phyloP scores from a whole-genome alignment of 2,888 invertebrate species.

The Linnaemya tessellans region DNA sequence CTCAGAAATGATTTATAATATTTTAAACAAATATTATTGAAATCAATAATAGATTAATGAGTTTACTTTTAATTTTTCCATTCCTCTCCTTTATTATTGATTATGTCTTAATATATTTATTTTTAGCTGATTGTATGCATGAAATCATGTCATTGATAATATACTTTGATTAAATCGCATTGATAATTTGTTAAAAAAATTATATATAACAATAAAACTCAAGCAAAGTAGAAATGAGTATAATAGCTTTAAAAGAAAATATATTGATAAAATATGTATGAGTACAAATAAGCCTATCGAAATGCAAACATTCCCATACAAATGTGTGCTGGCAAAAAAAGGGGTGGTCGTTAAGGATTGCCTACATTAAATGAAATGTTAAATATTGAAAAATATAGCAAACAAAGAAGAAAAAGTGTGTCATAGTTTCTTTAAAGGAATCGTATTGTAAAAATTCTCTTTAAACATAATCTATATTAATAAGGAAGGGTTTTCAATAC shows the following conservation, averaged over 20 bases:
- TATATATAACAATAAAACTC: too few relatives aligned
- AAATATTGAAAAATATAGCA: not conserved
- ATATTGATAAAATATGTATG: not conserved
- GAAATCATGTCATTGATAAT: constrained; percentile 63
- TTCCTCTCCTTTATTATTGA: not conserved
- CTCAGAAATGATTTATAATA: not conserved
- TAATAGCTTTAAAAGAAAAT: not conserved
- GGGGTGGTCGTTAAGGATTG: constrained; percentile 26
- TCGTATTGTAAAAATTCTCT: constrained; percentile 27
- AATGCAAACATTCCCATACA: not conserved
- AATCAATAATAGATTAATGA: not conserved
- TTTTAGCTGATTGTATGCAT: constrained; percentile 54
- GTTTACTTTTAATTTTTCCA: not conserved
- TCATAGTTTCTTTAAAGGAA: not conserved
- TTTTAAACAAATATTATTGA: constrained; percentile 19
- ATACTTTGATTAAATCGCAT: constrained; percentile 62
- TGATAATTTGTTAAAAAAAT: constrained; percentile 51
- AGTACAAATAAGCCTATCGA: constrained; percentile 4
- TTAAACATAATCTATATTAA: constrained; percentile 8
- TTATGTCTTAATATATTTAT: constrained; percentile 36
- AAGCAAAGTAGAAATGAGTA: not conserved
- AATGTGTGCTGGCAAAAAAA: constrained; percentile 16
- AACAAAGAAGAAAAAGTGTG: not conserved
- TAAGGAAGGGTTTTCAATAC: not conserved
- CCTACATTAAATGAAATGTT: not conserved